Base-by-base conservation (phyloP, 2,888 invertebrate genomes). In the Dorcus hopei region DNA sequence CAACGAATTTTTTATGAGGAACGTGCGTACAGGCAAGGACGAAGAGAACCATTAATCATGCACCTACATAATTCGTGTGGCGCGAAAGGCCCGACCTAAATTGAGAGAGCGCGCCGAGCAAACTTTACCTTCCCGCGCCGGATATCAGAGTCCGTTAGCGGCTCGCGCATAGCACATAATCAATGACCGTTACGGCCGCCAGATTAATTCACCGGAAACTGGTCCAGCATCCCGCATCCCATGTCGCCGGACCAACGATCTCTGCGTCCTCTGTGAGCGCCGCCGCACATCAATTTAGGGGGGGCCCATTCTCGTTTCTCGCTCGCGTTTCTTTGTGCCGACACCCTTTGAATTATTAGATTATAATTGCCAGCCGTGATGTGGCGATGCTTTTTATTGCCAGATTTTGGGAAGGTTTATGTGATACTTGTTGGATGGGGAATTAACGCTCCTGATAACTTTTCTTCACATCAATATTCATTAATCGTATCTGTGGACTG, bases 131-230 rank as follows among this genome's bases (percentile, higher is more conserved):
- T 52, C 57, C 52, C 51, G 51, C 57, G 63, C 63, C 65, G 65
- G 65, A 65, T 58, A 64, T 64, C 63, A 61, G 61, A 64, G 63
- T 64, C 65, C 65, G 65, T 65, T 65, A 62, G 65, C 65, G 63
- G 65, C 59, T 57, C 63, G 61, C 65, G 65, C 63, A 63, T 65
- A 63, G 63, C 65, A 58, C 70, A 70, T 73, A 70, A 73, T 72
- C 72, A 69, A 71, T 71, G 73, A 73, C 72, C 73, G 73, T 72
- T 72, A 72, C 70, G 67, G 68, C 70, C 69, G 67, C 65, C 65
- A 68, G 70, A 72, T 72, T 72, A 72, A 73, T 73, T 72, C 70
- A 72, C 71, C 68, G 72, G 72, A 72, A 58, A 72, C 71, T 71
- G 72, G 71, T 71, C 70, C 70, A 66, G 66, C 68, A 65, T 69